Evolutionary conservation across 2,797 vertebrate genomes (phyloP), one percentile per base, ranked within the genome.

Genomic region (Phoeniculus purpureus): DNA sequence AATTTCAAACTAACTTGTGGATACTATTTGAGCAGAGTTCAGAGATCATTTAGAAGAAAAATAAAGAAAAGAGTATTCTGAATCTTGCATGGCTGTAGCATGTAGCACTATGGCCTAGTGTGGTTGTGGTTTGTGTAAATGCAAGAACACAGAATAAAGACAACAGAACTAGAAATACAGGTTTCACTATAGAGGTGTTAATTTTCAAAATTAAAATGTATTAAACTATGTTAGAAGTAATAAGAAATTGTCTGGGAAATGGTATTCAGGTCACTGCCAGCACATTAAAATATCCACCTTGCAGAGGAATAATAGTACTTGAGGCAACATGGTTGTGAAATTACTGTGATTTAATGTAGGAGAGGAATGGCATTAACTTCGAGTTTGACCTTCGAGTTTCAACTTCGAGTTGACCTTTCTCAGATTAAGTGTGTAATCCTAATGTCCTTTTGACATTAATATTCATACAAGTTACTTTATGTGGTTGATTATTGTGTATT

Each of bases 61-160:
- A 72, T 29, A 45, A 43, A 21, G n/a, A 59, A 22, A 81, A 62
- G 51, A 78, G 76, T 66, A 62, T 54, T 83, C 17, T 62, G 16
- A 13, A 5, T 73, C 45, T 73, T 60, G 8, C 64, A 12, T 65
- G 50, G 9, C 25, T 90, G 62, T n/a, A 75, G 45, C 26, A 54
- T 37, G 14, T 51, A 80, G n/a, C 1, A 1, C 26, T 87, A 1
- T 48, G 16, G 11, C 13, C 0, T 0, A 37, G 27, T 62, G 70
- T 65, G 17, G 16, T 4, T 80, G 51, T 75, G 40, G 15, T 58
- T 93, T 65, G 29, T 71, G 27, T 16, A 70, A 64, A 45, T 81
- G 17, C 47, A 18, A 37, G 48, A 61, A 19, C 21, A 45, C 6
- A 21, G n/a, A 80, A 12, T 80, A 61, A 68, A 51, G 40, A 65